These are phyloP conservation scores for Pachymerium ferrugineum DNA, from an alignment of 2,888 invertebrate species.

Conservation along the genomic window DNA sequence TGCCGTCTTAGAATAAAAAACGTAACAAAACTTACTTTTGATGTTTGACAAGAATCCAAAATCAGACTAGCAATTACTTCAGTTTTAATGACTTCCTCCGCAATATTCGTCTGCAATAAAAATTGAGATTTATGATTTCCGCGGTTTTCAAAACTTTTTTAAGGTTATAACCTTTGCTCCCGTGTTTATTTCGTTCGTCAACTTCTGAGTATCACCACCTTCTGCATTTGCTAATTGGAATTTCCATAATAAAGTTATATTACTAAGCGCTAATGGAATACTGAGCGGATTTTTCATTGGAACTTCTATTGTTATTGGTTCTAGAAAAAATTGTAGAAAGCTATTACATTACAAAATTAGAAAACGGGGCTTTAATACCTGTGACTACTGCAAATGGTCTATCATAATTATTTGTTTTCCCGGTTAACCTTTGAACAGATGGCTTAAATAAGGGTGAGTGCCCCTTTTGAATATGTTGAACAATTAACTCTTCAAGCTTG, in stretches of 20 bases:
- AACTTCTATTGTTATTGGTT: constrained; percentile 73
- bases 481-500: constrained; percentile 44
- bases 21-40: constrained; percentile 34
- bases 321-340: constrained; percentile 50
- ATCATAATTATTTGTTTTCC: constrained; percentile 46
- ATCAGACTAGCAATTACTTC: constrained; percentile 44
- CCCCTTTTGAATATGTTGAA: constrained; percentile 44
- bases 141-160: not conserved
- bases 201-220: constrained; percentile 33
- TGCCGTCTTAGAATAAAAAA: too few relatives aligned
- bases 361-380: constrained; percentile 13
- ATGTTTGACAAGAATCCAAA: constrained; percentile 38
- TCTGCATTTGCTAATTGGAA: constrained; percentile 51
- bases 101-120: not conserved
- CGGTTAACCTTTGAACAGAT: constrained; percentile 63
- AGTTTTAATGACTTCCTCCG: constrained; percentile 43
- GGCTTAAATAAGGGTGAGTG: constrained; percentile 73
- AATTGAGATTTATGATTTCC: not conserved
- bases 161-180: not conserved
- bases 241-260: constrained; percentile 68
- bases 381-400: constrained; percentile 41
- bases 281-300: constrained; percentile 70
- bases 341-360: not conserved
- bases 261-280: constrained; percentile 62
- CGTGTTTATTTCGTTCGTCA: constrained; percentile 43